These are phyloP conservation scores for Exocentrus adspersus DNA, from an alignment of 2,888 invertebrate species.

Conservation along the genomic window DNA sequence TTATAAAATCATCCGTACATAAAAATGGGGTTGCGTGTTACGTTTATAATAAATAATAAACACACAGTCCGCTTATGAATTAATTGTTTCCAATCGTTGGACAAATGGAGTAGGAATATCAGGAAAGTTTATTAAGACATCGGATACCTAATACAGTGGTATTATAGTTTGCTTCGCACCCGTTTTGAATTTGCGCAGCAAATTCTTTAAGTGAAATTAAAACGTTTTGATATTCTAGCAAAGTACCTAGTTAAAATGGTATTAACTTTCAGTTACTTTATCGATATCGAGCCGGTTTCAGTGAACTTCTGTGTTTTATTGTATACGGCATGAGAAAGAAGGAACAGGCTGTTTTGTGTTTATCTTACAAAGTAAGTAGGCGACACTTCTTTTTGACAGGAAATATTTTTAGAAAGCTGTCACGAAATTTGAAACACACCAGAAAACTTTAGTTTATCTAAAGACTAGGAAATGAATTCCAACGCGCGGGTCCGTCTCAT, in stretches of 20 bases:
- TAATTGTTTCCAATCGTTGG: constrained; percentile 58
- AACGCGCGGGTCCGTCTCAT: too few relatives aligned
- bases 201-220: constrained; percentile 48
- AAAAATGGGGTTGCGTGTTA: constrained; percentile 2
- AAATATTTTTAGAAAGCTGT: too few relatives aligned
- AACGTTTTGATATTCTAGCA: constrained; percentile 29
- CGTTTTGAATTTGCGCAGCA: constrained; percentile 18
- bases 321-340: constrained; percentile 49
- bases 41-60: constrained; percentile 3
- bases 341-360: constrained; percentile 53
- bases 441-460: too few relatives aligned
- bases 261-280: constrained; percentile 26
- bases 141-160: constrained; percentile 21
- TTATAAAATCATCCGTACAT: constrained; percentile 18
- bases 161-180: constrained; percentile 27
- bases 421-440: too few relatives aligned
- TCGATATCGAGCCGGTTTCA: background rate
- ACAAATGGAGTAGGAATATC: constrained; percentile 53
- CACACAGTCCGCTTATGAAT: constrained; percentile 29
- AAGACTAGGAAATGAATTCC: too few relatives aligned
- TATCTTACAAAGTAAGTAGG: constrained; percentile 59
- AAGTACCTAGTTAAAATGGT: constrained; percentile 38
- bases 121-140: constrained; percentile 45
- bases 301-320: constrained; percentile 23
- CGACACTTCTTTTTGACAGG: too few relatives aligned